Evolutionary conservation across 2,797 vertebrate genomes (phyloP).

Genomic region (Siniperca obscura): DNA sequence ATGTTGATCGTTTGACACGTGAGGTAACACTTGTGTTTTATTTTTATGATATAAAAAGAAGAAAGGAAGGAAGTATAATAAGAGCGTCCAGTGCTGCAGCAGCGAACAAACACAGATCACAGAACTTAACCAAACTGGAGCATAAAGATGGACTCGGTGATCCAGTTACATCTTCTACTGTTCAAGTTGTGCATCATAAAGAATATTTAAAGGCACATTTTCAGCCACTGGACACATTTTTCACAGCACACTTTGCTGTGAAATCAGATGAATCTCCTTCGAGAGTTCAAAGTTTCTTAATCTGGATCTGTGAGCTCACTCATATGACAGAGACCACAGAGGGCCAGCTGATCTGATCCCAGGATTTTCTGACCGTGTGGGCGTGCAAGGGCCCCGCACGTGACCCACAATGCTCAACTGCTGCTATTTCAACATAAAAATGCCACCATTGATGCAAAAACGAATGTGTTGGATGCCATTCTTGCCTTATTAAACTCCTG

Average conservation of each 20-base stretch:
- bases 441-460: background rate
- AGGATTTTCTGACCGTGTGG: conserved; percentile 24
- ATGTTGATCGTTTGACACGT: conserved; percentile 50
- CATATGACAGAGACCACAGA: conserved; percentile 39
- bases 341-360: conserved; percentile 40
- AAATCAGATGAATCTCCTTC: conserved; percentile 10
- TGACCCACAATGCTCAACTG: background rate
- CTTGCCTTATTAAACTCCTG: background rate
- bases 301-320: conserved; percentile 46
- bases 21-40: conserved; percentile 16
- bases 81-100: background rate
- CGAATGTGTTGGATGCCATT: background rate
- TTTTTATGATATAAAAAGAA: background rate
- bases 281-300: conserved; percentile 33
- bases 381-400: background rate
- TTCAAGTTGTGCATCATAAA: background rate
- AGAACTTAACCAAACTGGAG: background rate
- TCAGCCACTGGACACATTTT: background rate
- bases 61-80: background rate
- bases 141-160: background rate
- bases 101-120: background rate
- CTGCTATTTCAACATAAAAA: conserved; percentile 20
- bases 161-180: background rate
- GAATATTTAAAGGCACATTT: background rate
- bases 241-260: background rate